Base-by-base conservation (phyloP, 2,113 vertebrate genomes). In the Brienomyrus longianalis region DNA sequence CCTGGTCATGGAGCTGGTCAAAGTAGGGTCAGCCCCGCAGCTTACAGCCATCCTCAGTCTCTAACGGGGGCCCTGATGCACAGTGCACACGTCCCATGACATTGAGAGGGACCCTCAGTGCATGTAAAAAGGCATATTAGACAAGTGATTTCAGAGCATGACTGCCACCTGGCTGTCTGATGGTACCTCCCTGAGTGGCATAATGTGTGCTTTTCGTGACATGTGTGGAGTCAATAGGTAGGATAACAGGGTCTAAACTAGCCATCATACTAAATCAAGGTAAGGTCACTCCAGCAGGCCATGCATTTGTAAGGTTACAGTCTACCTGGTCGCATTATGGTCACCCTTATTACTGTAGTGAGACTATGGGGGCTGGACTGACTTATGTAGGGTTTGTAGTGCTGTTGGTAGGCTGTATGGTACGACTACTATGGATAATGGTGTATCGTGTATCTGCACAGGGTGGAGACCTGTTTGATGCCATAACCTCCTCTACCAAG, bases 1-100 rank as follows among this genome's bases (percentile, higher is more conserved):
- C 77, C 94, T 99, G 91, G 98, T 99, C 93, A 99, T 99, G 98
- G 98, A 99, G 92, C 93, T 99, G n/a, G 98, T 99, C 80, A 99
- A 99, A 80, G 88, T 89, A 39, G 56, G 80, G 6, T 45, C 10
- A 31, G 31, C 39, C 39, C 39, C 39, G 2, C 39, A 39, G 39
- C 39, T 39, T 1, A 39, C 39, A 39, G 39, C 43, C 31, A 5
- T 31, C 77, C 3, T 23, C 21, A 19, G 54, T 23, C 54, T 59
- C 19, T 59, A 59, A 59, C 54, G 1, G 54, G 23, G 59, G 59
- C 21, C 59, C 7, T 62, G 59, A 62, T 62, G 10, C 59, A 27
- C 59, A 62, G 23, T 62, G 56, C 56, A 62, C 56, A 56, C 0
- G 54, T 19, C 19, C 54, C 54, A 56, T 56, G 19, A 56, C 19